Conservation (phyloP, 2,113 vertebrate species). For the Gasterosteus aculeatus region DNA sequence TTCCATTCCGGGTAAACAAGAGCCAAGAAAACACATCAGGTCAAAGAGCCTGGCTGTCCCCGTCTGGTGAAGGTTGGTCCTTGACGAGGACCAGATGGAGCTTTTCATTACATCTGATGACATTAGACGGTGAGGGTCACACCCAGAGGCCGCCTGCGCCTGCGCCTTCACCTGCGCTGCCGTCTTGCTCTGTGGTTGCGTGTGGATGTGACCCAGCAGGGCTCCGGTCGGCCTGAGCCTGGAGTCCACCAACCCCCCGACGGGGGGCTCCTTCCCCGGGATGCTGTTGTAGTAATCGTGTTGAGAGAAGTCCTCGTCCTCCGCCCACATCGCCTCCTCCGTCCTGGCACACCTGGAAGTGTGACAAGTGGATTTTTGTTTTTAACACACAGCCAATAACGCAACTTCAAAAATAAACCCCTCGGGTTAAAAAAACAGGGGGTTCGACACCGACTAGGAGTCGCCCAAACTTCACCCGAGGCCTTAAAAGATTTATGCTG, state of each 20-base stretch:
- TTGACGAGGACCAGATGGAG: slow-evolving; percentile 16
- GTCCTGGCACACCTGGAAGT: slow-evolving; percentile 77
- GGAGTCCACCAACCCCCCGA: slow-evolving; percentile 90
- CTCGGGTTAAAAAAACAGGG: neutral
- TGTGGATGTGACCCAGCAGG: slow-evolving; percentile 75
- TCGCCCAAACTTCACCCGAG: neutral
- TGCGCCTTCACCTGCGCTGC: slow-evolving; percentile 77
- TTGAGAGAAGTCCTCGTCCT: slow-evolving; percentile 82
- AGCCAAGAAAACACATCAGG: slow-evolving; percentile 25
- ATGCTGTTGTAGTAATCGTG: slow-evolving; percentile 98
- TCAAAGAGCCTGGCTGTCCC: slow-evolving; percentile 10
- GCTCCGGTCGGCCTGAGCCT: slow-evolving; percentile 76
- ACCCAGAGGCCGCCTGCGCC: neutral
- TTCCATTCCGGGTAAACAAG: slow-evolving; percentile 20
- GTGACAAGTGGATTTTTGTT: neutral
- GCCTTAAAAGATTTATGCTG: neutral
- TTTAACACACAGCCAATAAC: neutral
- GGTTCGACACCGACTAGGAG: neutral
- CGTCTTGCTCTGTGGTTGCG: slow-evolving; percentile 74
- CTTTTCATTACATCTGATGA: neutral
- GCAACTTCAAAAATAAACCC: neutral
- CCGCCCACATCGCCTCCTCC: slow-evolving; percentile 88
- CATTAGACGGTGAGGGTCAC: neutral
- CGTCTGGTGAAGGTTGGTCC: neutral
- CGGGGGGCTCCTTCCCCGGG: slow-evolving; percentile 93